Base-by-base conservation (phyloP, 2,113 vertebrate species). In the Ciconia maguari region DNA sequence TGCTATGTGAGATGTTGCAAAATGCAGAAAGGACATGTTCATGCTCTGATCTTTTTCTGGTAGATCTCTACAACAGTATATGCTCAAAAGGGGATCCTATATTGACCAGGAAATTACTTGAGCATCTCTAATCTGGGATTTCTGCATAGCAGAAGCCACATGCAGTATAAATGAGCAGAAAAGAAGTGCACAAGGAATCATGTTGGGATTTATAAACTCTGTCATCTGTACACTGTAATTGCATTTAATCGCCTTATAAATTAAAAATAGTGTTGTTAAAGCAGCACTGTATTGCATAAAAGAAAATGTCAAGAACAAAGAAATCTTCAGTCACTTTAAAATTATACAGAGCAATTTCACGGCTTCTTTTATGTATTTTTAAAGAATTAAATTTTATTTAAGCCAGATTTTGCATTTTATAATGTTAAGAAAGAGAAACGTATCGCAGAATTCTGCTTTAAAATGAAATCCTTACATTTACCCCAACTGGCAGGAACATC, bases 231-330 rank as follows among this genome's bases (percentile, higher is more conserved):
- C 11, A 4, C 71, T 75, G 36, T 81, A 89, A 88, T 65, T 71
- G 42, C 58, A 93, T 68, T 94, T 94, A 86, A 86, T 95, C 7
- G 6, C 44, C 16, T 76, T 74, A 52, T 74, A 87, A 84, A 87
- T 89, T 51, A 83, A 94, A 96, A 91, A 92, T 38, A 34, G 7
- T 65, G n/a, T 34, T 83, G 61, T 75, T 97, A 49, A 89, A 36
- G 30, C 42, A 76, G 2, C 58, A 76, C 20, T 13, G 18, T 55
- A 55, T 32, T 46, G 19, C 80, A 58, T 74, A 41, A 58, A 87
- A 89, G 38, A 83, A 72, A 94, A 62, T 83, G 65, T 25, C 51
- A 80, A 75, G 41, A 80, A 65, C 46, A 66, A 36, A 83, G 30
- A 71, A 26, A 83, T 51, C 58, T 83, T 55, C n/a, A 55, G n/a